Evolutionary conservation across 2,113 vertebrate species (phyloP).

Genomic region (Lontra canadensis): DNA sequence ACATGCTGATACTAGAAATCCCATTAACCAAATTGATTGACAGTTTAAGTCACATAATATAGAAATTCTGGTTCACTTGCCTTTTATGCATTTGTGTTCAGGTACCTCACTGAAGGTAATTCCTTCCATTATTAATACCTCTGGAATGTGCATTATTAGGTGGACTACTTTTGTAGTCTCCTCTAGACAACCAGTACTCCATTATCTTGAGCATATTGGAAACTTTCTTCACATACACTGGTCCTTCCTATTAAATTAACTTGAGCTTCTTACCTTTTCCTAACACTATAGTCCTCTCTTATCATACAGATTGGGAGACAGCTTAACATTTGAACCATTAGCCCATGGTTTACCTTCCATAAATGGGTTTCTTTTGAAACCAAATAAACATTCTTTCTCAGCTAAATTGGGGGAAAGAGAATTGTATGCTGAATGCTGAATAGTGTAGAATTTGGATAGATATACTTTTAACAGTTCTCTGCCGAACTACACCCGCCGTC

Average conservation of each 20-base stretch:
- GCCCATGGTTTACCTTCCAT: neutral
- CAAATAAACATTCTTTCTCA: neutral
- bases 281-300: neutral
- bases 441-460: neutral
- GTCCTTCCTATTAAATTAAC: slow-evolving; percentile 15
- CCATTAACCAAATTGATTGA: neutral
- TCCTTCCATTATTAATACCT: neutral
- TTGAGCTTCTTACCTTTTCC: neutral
- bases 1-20: neutral
- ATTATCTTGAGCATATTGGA: neutral
- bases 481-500: neutral
- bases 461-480: neutral
- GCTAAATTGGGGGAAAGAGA: neutral
- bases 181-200: neutral
- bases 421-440: neutral
- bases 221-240: neutral
- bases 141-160: neutral
- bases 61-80: neutral
- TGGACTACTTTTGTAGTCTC: neutral
- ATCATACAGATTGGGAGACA: neutral
- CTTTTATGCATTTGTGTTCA: neutral
- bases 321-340: slow-evolving; percentile 2
- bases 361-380: neutral
- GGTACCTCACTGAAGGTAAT: neutral
- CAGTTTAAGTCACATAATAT: neutral